Evolutionary conservation across 1,140 invertebrate genomes (phyloP).

Genomic region (Drosophila gunungcola): DNA sequence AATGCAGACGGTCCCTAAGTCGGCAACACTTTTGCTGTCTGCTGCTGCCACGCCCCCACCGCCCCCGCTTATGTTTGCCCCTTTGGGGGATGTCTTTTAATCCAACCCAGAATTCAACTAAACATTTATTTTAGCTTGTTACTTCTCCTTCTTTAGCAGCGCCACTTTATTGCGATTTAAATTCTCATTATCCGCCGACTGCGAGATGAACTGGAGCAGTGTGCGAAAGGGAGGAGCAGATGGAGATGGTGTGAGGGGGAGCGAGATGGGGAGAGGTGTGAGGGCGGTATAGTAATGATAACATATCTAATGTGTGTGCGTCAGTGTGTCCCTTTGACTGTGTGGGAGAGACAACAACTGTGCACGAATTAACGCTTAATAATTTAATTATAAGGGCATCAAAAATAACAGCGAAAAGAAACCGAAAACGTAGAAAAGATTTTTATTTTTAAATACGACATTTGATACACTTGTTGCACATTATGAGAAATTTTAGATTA

Average conservation of each 20-base stretch:
- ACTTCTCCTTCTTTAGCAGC: conserved; percentile 40
- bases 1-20: conserved; percentile 45
- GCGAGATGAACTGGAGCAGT: conserved; percentile 27
- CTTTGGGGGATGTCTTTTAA: conserved; percentile 11
- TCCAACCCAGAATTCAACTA: conserved; percentile 29
- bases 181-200: conserved; percentile 67
- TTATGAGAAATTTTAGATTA: no score
- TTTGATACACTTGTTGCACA: neutral
- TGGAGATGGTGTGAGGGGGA: neutral
- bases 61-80: neutral
- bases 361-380: conserved; percentile 71
- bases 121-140: conserved; percentile 76
- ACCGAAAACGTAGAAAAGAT: conserved; percentile 9
- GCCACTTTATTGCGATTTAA: conserved; percentile 77
- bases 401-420: conserved; percentile 43
- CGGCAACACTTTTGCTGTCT: conserved; percentile 71
- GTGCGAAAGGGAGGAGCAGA: neutral
- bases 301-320: conserved; percentile 49
- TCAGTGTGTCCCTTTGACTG: conserved; percentile 18
- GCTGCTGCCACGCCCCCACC: neutral
- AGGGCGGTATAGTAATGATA: conserved; percentile 36
- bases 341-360: conserved; percentile 58
- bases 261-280: no score
- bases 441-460: neutral
- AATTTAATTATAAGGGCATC: conserved; percentile 72